Base-by-base conservation (phyloP, 2,113 vertebrate species). In the Coregonus clupeaformis region DNA sequence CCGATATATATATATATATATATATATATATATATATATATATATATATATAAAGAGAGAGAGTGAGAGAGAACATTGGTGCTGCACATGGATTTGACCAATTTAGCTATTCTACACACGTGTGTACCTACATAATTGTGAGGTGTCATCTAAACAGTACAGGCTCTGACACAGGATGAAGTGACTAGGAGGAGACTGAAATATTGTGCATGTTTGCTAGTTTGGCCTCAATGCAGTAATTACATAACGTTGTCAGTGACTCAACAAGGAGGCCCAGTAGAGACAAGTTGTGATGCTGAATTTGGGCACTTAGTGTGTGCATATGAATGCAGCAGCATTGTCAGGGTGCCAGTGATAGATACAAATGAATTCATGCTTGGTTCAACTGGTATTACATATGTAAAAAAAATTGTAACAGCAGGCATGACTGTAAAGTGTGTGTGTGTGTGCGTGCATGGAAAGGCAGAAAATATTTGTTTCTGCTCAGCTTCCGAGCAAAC, bases 161-260 rank as follows among this genome's bases (percentile, higher is more conserved):
- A 25, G 29, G 42, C 42, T 63, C 64, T 69, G 57, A n/a, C 6
- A 63, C 18, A 69, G 32, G 47, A 22, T 32, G n/a, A 27, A 69
- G 13, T n/a, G 59, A 62, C n/a, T 14, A 52, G n/a, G 25, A 32
- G 30, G 27, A 63, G 68, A 59, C 42, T 42, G 63, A 59, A 47
- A 29, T 18, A 57, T 30, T 59, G 22, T 42, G 70, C 59, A 36
- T 30, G 64, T 57, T 57, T 30, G 71, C 27, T 52, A 0, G 36
- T 47, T 59, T 72, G 60, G 45, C 60, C 62, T 64, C 60, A 64
- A 49, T 77, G 79, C 78, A 81, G 82, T 79, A 73, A 83, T 84
- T 83, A 76, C 78, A 80, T 85, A 84, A 88, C 30, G 29, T 67
- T 80, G 82, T 78, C 77, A 75, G 81, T 85, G 80, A 80, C 72